Percentiles rank a stretch among this genome's conserved stretches.
phyloP scores from a whole-genome alignment of 1,140 invertebrate species.

The Drosophila watanabei region DNA sequence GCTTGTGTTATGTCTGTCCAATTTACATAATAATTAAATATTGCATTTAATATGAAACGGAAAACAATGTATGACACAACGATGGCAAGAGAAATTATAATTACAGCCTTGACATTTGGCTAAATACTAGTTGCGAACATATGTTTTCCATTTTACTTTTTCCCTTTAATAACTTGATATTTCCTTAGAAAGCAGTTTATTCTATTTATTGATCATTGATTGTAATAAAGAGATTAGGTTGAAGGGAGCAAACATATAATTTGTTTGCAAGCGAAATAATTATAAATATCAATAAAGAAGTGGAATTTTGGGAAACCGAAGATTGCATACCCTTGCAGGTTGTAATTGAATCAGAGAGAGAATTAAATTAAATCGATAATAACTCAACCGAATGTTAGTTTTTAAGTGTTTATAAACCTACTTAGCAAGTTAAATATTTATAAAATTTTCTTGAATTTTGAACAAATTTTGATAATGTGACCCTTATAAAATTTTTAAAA shows the following conservation, averaged over 20 bases:
- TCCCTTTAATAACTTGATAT: neutral
- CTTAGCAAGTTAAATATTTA: too few relatives aligned
- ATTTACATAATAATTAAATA: slow-evolving; percentile 17
- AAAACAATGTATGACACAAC: too few relatives aligned
- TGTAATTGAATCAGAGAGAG: too few relatives aligned
- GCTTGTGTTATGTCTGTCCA: neutral
- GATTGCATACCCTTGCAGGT: neutral
- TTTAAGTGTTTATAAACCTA: too few relatives aligned
- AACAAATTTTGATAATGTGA: too few relatives aligned
- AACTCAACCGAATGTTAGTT: too few relatives aligned
- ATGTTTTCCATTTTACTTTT: neutral
- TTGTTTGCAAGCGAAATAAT: neutral
- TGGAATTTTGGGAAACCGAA: neutral
- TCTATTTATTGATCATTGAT: neutral
- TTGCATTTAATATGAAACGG: neutral
- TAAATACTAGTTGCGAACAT: neutral
- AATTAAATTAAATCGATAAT: too few relatives aligned
- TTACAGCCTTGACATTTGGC: neutral
- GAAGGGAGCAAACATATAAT: neutral
- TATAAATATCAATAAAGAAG: neutral
- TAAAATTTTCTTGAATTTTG: too few relatives aligned
- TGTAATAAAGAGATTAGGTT: neutral
- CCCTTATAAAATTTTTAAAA: too few relatives aligned
- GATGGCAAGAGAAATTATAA: neutral
- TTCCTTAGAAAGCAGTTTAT: neutral